Evolutionary conservation across 1,140 invertebrate genomes (phyloP), one percentile per base, ranked within the genome.

Genomic region (Nasonia vitripennis): DNA sequence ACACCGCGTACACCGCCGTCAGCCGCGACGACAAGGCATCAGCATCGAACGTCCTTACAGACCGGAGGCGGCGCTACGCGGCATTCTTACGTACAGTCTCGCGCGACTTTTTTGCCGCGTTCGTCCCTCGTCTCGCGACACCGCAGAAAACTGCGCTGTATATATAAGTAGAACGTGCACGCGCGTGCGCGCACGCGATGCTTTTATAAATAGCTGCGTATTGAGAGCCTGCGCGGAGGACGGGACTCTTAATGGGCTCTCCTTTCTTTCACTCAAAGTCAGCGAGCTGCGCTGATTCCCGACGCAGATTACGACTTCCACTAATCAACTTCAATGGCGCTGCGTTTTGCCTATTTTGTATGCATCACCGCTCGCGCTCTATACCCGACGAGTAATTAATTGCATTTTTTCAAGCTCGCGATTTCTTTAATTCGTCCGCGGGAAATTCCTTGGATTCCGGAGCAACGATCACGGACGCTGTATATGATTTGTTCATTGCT

Each of bases 251-350:
- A 79, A 84, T 84, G 75, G 75, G 45, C 83, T 79, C 67, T 37
- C 31, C 41, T 75, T 84, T 78, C 75, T 78, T 84, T 84, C 74
- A 51, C 73, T 84, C 82, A 78, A 83, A 75, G 48, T 83, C 71
- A 83, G 23, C 11, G 74, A 23, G 11, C 41, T 45, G 41, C 41
- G 41, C 75, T 10, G 82, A 84, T 84, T 83, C 31, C 23, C 2
- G 6, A 14, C 9, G 71, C 20, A 83, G 73, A 83, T 83, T 75
- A 67, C 81, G 31, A 14, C 9, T 20, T 34, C 77, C 51, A 67
- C 77, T 62, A 37, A 62, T 78, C 77, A 70, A 75, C 71, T 67
- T 75, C 31, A 62, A 51, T 81, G 12, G 45, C 27, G 1, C 34
- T 68, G 10, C 12, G 7, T 81, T 81, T 74, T 27, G 7, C 73